These are phyloP conservation scores for Galago senegalensis DNA, from an alignment of 2,797 vertebrate species.

Conservation along the genomic window DNA sequence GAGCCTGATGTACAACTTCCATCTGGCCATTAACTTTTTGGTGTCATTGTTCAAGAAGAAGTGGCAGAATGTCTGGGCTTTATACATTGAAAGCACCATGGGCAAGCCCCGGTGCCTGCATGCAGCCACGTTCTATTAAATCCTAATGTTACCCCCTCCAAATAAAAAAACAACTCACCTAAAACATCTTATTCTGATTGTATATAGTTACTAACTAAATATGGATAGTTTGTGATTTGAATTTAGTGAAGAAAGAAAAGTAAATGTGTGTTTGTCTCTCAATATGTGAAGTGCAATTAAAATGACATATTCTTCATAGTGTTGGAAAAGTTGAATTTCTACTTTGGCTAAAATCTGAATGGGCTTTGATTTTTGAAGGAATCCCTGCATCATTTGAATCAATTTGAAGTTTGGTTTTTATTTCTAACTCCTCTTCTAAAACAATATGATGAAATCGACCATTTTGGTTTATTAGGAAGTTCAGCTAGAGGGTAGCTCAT, in stretches of 20 bases:
- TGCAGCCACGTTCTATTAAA: too few species aligned
- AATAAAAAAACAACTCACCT: background rate
- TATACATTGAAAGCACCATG: too few species aligned
- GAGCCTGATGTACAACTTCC: too few species aligned
- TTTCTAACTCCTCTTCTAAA: background rate
- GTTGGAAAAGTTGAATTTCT: background rate
- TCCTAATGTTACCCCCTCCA: too few species aligned
- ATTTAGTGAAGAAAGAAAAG: background rate
- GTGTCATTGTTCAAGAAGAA: too few species aligned
- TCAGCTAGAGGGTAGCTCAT: background rate
- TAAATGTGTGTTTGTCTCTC: background rate
- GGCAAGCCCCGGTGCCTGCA: too few species aligned
- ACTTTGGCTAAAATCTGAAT: background rate
- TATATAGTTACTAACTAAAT: background rate
- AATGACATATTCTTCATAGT: background rate
- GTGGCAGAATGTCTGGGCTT: too few species aligned
- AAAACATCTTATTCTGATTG: background rate
- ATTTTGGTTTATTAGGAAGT: background rate
- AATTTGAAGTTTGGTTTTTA: conserved; percentile 12
- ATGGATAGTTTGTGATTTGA: conserved; percentile 21
- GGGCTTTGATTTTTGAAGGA: conserved; percentile 11
- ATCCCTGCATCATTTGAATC: background rate
- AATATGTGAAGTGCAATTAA: background rate
- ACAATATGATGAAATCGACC: background rate
- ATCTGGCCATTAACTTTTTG: too few species aligned